Base-by-base conservation (phyloP, 2,797 vertebrate genomes). In the Odontamblyopus lacepedii region DNA sequence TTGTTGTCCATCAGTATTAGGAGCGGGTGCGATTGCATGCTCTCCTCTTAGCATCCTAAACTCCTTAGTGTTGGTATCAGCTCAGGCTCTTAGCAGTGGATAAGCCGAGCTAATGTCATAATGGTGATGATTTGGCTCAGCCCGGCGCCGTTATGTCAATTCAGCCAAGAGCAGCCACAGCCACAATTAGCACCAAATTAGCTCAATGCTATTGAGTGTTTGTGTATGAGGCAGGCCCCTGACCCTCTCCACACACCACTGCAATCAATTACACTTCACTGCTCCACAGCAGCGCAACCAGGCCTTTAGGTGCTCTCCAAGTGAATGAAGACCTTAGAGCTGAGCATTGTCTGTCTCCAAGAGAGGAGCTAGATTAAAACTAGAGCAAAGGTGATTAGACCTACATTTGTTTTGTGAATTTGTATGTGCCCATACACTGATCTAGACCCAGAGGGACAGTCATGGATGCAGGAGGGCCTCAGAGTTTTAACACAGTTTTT, bases 81-180 rank as follows among this genome's bases (percentile, higher is more conserved):
- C 90, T 93, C 91, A 92, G 87, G 91, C 90, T 91, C 91, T 92
- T 92, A 93, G 91, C 80, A 71, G 85, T 91, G 92, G 92, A 92
- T 93, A 92, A 93, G 92, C 92, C 85, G 88, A 81, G 86, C 90
- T 93, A 93, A 93, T 92, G 92, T 92, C 91, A 93, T 92, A 92
- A 93, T 92, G 90, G 91, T 85, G 88, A 91, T 92, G 91, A 93
- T 92, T 92, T 91, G 88, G 90, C 89, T 92, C 86, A 92, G 91
- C 88, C 89, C 87, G 90, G 89, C 79, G 66, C 87, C 87, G 84
- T 87, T 89, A 85, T 90, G 90, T 92, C 90, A 90, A 88, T 91
- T 91, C 83, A 91, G 90, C 78, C 66, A 80, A 88, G 86, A 81
- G 70, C 78, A 88, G 88, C 80, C 85, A 89, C 85, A 84, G 85